Percentiles rank a stretch among this genome's conserved stretches.
phyloP scores from a whole-genome alignment of 2,888 invertebrate genomes.

The Clistopyga incitator region DNA sequence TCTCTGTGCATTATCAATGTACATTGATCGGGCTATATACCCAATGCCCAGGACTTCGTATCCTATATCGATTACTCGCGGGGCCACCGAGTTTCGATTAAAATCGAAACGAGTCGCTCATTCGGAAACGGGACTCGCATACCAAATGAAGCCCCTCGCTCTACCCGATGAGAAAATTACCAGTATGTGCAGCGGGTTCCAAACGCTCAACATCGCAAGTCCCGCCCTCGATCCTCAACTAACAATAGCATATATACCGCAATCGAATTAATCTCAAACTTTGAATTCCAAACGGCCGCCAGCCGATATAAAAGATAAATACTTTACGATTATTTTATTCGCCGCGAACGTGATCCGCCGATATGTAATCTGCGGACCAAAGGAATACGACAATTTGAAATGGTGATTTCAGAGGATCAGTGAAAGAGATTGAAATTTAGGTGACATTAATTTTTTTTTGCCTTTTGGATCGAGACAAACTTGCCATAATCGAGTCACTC shows the following conservation, averaged over 20 bases:
- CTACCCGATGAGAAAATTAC: conserved; percentile 51
- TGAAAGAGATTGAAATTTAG: background rate
- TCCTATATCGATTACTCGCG: conserved; percentile 62
- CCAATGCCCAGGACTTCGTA: conserved; percentile 7
- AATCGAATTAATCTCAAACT: conserved; percentile 28
- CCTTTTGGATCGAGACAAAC: too few relatives aligned
- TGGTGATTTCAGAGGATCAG: background rate
- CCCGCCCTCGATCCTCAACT: conserved; percentile 2
- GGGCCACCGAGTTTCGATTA: conserved; percentile 59
- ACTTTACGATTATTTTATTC: conserved; percentile 19
- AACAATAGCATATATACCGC: conserved; percentile 1
- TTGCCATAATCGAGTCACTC: too few relatives aligned
- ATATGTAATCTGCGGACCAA: background rate
- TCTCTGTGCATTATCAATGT: conserved; percentile 46
- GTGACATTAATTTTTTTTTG: too few relatives aligned
- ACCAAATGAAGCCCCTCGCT: conserved; percentile 44
- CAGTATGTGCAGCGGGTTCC: conserved; percentile 40
- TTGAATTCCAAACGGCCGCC: background rate
- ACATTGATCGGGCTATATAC: conserved; percentile 33
- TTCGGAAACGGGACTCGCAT: conserved; percentile 56
- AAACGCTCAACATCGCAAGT: conserved; percentile 8
- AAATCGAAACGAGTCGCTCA: conserved; percentile 65
- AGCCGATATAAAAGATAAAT: background rate
- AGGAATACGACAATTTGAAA: background rate
- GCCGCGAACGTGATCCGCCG: background rate